These are phyloP conservation scores for Heliocidaris erythrogramma DNA, from an alignment of 35 echinoderm and acorn worm genomes.

Conservation along the genomic window DNA sequence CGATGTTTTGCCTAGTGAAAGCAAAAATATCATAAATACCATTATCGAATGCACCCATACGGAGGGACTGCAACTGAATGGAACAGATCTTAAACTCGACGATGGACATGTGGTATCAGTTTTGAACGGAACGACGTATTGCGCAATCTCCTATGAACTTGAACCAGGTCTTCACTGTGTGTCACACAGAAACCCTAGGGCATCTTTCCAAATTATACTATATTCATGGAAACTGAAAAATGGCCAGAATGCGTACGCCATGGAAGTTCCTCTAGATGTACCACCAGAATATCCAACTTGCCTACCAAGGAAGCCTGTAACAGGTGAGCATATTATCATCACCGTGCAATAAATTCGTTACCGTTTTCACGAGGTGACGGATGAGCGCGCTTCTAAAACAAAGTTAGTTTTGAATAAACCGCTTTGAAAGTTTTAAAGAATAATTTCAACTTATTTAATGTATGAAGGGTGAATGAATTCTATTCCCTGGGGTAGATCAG, in stretches of 20 bases:
- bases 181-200: background rate
- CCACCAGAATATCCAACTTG: conserved; percentile 6
- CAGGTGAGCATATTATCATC: background rate
- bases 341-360: too few relatives aligned
- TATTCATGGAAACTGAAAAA: conserved; percentile 15
- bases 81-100: background rate
- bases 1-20: background rate
- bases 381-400: too few relatives aligned
- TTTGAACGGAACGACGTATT: conserved; percentile 6
- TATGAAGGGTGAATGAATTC: too few relatives aligned
- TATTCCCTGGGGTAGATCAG: too few relatives aligned
- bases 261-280: conserved; percentile 7
- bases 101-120: background rate
- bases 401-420: too few relatives aligned
- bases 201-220: background rate
- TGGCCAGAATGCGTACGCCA: conserved; percentile 8
- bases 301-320: background rate
- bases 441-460: too few relatives aligned
- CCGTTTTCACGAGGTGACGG: too few relatives aligned
- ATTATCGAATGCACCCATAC: background rate
- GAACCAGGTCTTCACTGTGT: background rate
- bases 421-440: too few relatives aligned
- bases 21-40: conserved; percentile 3
- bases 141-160: background rate
- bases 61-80: background rate